Base-by-base conservation (phyloP, 1,140 invertebrate species). In the Achatina immaculata region DNA sequence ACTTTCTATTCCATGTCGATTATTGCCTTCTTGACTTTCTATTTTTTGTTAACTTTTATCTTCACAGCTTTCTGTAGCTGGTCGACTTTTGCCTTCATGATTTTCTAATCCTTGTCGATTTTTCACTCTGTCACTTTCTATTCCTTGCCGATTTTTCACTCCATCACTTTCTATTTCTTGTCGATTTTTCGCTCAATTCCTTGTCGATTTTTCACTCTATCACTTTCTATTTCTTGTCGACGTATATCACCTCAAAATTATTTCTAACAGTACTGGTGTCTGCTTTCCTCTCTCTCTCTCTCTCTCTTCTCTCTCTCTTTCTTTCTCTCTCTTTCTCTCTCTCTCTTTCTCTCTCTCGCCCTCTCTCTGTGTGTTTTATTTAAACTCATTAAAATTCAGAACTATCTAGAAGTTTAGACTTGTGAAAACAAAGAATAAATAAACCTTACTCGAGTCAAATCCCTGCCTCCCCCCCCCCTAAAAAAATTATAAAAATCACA, bases 261-360 rank as follows among this genome's bases (percentile, higher is more conserved):
- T 76, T 34, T 58, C 36, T 76, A 42, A 58, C 36, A 19, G 28
- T 66, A 48, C 65, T 24, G 28, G 9, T 66, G 11, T 65, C 21
- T 43, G 14, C 65, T 48, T 78, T 48, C 31, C n/a, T 66, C 76
- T 78, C 48, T 42, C 62, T 66, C 38, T 65, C 42, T 28, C 43
- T 38, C n/a, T 75, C 73, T 51, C 38, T 40, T 19, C n/a, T 55
- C 19, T 73, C 38, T 28, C 42, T n/a, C n/a, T 40, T 34, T 19
- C 42, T 40, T 14, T n/a, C 51, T 21, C 51, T 40, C 36, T 31
- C 55, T 58, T 21, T 55, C 38, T 40, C 40, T 58, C 28, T 40
- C 38, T 40, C 43, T 62, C 28, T 62, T 38, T 40, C 55, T 43
- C 16, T 40, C 24, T 62, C 55, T 62, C 45, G 58, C 40, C 31